Percentiles rank a stretch among this genome's conserved stretches.
Conservation (phyloP, 1,140 invertebrate genomes). For the Drosophila paulistorum region DNA sequence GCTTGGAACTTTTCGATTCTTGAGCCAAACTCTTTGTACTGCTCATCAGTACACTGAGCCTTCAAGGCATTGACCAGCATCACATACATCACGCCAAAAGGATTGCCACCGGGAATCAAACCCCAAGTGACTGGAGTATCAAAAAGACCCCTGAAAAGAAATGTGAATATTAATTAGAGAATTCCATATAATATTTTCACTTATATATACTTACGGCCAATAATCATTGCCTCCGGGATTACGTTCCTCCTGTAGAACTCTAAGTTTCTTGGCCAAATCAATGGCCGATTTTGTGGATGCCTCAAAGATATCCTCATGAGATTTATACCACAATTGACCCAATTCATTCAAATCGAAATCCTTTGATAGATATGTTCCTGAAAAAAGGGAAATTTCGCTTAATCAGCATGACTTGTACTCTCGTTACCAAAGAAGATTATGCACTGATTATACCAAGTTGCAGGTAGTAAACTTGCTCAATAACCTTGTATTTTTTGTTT, state of each 20-base stretch:
- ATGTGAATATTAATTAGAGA: not conserved
- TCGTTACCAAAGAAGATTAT: not conserved
- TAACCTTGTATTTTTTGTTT: not conserved
- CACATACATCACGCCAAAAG: constrained; percentile 92
- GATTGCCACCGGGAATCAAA: constrained; percentile 89
- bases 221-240: constrained; percentile 87
- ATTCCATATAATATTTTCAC: not conserved
- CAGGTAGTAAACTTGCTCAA: not conserved
- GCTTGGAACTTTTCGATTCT: constrained; percentile 91
- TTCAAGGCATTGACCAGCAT: constrained; percentile 96
- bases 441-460: not conserved
- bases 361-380: constrained; percentile 51
- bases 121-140: constrained; percentile 45
- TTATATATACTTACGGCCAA: constrained; percentile 84
- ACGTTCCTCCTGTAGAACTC: constrained; percentile 87
- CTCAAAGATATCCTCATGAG: constrained; percentile 66
- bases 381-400: not conserved
- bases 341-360: constrained; percentile 38
- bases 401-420: constrained; percentile 43
- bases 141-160: constrained; percentile 38
- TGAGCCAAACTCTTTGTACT: constrained; percentile 90
- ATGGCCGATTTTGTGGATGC: constrained; percentile 84
- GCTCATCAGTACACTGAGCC: constrained; percentile 92
- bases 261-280: constrained; percentile 90
- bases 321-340: constrained; percentile 49